These are phyloP conservation scores for Nasonia giraulti DNA, from an alignment of 1,140 invertebrate species.

Conservation along the genomic window DNA sequence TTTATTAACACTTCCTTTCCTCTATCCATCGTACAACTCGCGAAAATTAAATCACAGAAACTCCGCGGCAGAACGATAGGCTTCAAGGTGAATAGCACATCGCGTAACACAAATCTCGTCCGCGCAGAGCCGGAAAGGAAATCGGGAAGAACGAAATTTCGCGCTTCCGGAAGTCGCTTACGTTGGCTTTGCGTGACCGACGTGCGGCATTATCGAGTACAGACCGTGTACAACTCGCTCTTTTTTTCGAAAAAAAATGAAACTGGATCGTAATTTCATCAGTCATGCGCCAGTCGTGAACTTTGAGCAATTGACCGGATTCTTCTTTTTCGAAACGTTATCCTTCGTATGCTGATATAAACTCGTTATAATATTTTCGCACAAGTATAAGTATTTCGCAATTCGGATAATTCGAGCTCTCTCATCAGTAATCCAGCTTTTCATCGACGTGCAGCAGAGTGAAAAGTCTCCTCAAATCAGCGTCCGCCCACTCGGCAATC, in stretches of 20 bases:
- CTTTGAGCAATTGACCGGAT: background rate
- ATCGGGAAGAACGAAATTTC: slow-evolving; percentile 46
- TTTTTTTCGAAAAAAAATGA: background rate
- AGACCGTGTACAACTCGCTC: background rate
- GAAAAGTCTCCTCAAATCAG: no score
- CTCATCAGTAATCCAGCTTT: no score
- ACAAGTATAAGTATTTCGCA: background rate
- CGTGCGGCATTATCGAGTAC: slow-evolving; percentile 47
- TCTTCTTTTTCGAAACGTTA: background rate
- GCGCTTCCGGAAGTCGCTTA: slow-evolving; percentile 56
- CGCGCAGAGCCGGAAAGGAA: slow-evolving; percentile 19
- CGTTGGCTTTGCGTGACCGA: slow-evolving; percentile 51
- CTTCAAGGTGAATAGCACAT: slow-evolving; percentile 30
- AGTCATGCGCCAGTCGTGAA: background rate
- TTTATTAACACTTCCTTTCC: slow-evolving; percentile 25
- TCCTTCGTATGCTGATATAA: background rate
- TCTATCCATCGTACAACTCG: background rate
- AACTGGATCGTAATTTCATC: background rate
- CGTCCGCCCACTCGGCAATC: no score
- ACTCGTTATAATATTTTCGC: background rate
- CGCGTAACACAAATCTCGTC: background rate
- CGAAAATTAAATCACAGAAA: slow-evolving; percentile 17
- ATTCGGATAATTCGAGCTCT: background rate
- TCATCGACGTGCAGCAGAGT: no score
- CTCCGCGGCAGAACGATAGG: background rate